These are phyloP conservation scores for Dioctria rufipes DNA, from an alignment of 2,888 invertebrate species.

Conservation along the genomic window DNA sequence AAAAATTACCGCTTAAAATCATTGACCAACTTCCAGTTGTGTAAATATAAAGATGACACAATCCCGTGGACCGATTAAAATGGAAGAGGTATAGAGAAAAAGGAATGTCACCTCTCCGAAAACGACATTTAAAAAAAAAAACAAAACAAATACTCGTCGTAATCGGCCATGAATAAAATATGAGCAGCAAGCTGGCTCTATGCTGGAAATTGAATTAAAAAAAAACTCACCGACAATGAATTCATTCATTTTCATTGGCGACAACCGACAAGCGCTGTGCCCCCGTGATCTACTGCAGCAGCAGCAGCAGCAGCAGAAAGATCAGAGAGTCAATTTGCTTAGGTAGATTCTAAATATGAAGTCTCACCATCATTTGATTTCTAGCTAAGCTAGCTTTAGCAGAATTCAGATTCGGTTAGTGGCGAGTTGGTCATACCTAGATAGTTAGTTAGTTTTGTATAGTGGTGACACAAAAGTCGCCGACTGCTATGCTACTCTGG, in stretches of 20 bases:
- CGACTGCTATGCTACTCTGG: too few relatives aligned
- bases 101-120: too few relatives aligned
- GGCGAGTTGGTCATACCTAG: too few relatives aligned
- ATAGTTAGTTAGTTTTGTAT: too few relatives aligned
- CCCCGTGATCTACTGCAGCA: too few relatives aligned
- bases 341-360: too few relatives aligned
- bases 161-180: constrained; percentile 48
- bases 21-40: constrained; percentile 37
- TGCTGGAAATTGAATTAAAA: constrained; percentile 47
- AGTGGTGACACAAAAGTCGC: too few relatives aligned
- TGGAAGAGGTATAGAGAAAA: constrained; percentile 12
- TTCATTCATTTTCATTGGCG: constrained; percentile 31
- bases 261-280: background rate
- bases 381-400: too few relatives aligned
- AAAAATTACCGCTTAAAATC: background rate
- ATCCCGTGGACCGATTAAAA: constrained; percentile 5
- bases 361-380: too few relatives aligned
- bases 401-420: too few relatives aligned
- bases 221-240: constrained; percentile 23
- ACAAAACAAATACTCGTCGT: background rate
- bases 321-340: too few relatives aligned
- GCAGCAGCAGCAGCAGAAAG: too few relatives aligned
- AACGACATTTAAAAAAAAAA: background rate
- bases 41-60: constrained; percentile 41
- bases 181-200: constrained; percentile 5